Percentiles rank a stretch among this genome's conserved stretches.
phyloP scores from a whole-genome alignment of 2,888 invertebrate species.

The Odontocerum albicorne region DNA sequence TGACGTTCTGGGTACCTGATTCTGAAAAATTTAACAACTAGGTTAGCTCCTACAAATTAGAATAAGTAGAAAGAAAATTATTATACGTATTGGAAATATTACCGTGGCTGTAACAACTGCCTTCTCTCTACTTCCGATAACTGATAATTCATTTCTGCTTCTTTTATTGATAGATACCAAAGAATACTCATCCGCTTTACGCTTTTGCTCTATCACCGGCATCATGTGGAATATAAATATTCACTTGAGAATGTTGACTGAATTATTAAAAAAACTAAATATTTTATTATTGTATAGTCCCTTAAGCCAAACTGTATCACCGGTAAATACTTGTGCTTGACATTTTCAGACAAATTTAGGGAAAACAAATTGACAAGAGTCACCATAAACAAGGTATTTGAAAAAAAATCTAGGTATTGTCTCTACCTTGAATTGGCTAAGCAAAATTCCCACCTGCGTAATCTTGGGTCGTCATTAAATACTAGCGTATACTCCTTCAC shows the following conservation, averaged over 20 bases:
- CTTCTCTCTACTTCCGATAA: slow-evolving; percentile 71
- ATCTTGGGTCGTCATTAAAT: no score
- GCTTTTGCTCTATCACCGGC: slow-evolving; percentile 56
- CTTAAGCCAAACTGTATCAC: no score
- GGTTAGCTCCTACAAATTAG: no score
- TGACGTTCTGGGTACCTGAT: slow-evolving; percentile 76
- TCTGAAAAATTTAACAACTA: slow-evolving; percentile 7
- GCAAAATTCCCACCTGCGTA: no score
- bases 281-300: no score
- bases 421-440: no score
- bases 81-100: slow-evolving; percentile 41
- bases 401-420: no score
- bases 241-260: no score
- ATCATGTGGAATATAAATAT: slow-evolving; percentile 27
- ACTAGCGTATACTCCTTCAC: no score
- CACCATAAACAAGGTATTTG: not conserved
- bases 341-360: not conserved
- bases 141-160: slow-evolving; percentile 70
- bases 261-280: no score
- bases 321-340: no score
- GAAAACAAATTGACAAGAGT: not conserved
- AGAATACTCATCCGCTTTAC: slow-evolving; percentile 65
- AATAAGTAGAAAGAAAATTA: not conserved
- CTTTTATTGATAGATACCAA: slow-evolving; percentile 63
- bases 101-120: slow-evolving; percentile 72